phyloP scores from a whole-genome alignment of 2,113 vertebrate genomes.

The Numida meleagris region DNA sequence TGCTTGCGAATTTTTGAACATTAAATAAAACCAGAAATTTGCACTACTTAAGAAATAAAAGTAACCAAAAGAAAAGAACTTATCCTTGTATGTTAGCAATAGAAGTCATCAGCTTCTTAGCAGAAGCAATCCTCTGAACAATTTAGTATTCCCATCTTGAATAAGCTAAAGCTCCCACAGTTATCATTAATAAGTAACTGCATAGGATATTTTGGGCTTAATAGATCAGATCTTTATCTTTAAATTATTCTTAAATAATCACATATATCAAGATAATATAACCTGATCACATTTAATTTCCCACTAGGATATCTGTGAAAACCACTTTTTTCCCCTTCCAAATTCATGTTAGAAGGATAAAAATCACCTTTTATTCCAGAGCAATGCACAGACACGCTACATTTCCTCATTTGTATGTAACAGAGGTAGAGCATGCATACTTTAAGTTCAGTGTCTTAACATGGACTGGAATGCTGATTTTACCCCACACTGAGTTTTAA shows the following conservation, averaged over 20 bases:
- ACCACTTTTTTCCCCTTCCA: accelerated
- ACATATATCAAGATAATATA: not conserved
- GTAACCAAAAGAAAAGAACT: not conserved
- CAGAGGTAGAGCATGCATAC: not conserved
- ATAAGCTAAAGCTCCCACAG: constrained; percentile 1
- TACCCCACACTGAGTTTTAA: not conserved
- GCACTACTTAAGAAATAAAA: not conserved
- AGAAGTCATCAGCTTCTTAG: not conserved
- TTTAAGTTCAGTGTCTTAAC: not conserved
- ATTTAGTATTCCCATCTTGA: not conserved
- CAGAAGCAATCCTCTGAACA: not conserved
- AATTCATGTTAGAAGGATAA: not conserved
- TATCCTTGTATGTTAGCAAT: not conserved
- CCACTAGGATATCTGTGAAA: not conserved
- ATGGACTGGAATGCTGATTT: not conserved
- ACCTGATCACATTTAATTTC: not conserved
- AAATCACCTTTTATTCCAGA: not conserved
- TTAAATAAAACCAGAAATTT: not conserved
- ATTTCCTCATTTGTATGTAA: not conserved
- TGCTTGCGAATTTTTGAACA: not conserved
- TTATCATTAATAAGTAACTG: not conserved
- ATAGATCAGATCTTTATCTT: not conserved
- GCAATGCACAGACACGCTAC: not conserved
- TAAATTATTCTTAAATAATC: constrained; percentile 14
- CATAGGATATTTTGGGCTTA: not conserved